These are phyloP conservation scores for Hypercompe scribonia DNA, from an alignment of 2,888 invertebrate genomes.

Conservation along the genomic window DNA sequence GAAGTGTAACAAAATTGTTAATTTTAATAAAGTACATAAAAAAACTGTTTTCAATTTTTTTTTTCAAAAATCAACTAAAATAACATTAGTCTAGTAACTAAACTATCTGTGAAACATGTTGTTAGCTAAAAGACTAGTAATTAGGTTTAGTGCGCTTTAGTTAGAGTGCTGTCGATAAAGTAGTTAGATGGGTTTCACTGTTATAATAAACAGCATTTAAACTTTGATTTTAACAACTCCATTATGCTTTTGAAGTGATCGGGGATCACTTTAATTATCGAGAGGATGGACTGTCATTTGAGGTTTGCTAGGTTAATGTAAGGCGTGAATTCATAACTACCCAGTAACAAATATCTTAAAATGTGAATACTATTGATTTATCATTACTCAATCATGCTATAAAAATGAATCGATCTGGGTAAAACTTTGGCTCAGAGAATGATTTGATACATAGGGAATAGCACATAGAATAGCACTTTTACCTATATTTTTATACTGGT, in stretches of 20 bases:
- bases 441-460: too few relatives aligned
- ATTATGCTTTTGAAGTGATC: conserved; percentile 12
- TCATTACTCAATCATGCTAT: too few relatives aligned
- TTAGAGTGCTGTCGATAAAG: conserved; percentile 19
- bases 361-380: too few relatives aligned
- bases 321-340: conserved; percentile 5
- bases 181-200: conserved; percentile 16
- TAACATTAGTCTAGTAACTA: too few relatives aligned
- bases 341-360: neutral
- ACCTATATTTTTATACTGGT: too few relatives aligned
- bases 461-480: too few relatives aligned
- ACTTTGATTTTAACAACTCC: conserved; percentile 26
- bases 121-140: neutral
- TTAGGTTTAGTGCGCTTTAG: conserved; percentile 8
- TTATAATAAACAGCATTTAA: conserved; percentile 20
- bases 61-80: too few relatives aligned
- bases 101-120: neutral
- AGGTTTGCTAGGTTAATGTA: neutral
- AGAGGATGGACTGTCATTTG: conserved; percentile 1
- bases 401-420: too few relatives aligned
- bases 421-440: too few relatives aligned
- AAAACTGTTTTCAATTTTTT: too few relatives aligned
- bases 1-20: too few relatives aligned
- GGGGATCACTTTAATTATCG: conserved; percentile 11
- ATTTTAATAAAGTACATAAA: too few relatives aligned